Base-by-base conservation (phyloP, 37 sponge, comb jelly and placozoan genomes). In the Cliona cf. orientalis region DNA sequence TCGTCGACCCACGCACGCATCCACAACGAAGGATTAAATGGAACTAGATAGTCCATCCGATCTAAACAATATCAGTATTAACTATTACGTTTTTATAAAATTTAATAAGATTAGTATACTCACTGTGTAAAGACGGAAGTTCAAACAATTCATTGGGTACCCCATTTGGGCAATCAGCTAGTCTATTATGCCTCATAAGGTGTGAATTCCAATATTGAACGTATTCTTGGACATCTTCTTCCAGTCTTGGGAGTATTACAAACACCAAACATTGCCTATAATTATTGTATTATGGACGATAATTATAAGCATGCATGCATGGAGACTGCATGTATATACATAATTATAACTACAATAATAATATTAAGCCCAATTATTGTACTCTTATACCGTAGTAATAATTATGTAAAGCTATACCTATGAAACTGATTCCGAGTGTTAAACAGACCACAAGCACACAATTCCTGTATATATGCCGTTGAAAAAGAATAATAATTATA, bases 101-200 rank as follows among this genome's bases (percentile, higher is more conserved):
- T 19, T 19, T 28, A 26, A 26, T 22, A n/a, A 65, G 43, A 42
- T 68, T 35, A 6, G 22, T 17, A 25, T 38, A 40, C 75, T 42
- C 36, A 83, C 84, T 76, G 29, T 65, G 34, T n/a, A 37, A 31
- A 36, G 36, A 21, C 25, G 78, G 77, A 29, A 84, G 32, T 25
- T 75, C 70, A 36, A 65, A 87, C 75, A 87, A 43, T 17, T 87
- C 87, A 53, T 78, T 64, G 3, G 75, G 87, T 26, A 72, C 55
- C 0, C 75, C 87, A 38, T 29, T 23, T 11, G 80, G 69, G 7
- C 42, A 70, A 0, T 33, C 9, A 23, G 65, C 31, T 37, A 34
- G 25, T 6, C 46, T 26, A 59, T 87, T 87, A 36, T 26, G 21
- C 22, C 80, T 11, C 12, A 87, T 79, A 14, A 38, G n/a, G 66